Percentiles rank a stretch among this genome's conserved stretches.
These are phyloP conservation scores for Polydrusus tereticollis DNA, from an alignment of 2,888 invertebrate genomes.

Conservation along the genomic window DNA sequence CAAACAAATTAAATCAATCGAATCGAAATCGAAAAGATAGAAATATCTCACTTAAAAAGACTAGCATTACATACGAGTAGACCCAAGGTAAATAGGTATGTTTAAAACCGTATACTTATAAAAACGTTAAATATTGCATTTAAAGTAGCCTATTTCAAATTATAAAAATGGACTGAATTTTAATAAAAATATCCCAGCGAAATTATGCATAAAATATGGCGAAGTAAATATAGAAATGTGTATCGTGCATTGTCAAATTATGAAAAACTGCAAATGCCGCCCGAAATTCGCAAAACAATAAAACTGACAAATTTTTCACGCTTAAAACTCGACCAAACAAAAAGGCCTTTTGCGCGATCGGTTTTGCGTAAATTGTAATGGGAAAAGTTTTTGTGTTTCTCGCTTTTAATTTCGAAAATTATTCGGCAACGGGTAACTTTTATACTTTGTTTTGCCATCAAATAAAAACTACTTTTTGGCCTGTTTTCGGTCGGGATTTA, in stretches of 20 bases:
- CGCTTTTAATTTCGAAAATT: conserved; percentile 32
- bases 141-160: no score
- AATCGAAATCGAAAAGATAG: no score
- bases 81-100: no score
- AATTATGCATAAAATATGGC: no score
- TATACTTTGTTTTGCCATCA: background rate
- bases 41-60: no score
- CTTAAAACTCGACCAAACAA: background rate
- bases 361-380: conserved; percentile 29
- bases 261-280: background rate
- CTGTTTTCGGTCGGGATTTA: background rate
- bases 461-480: conserved; percentile 10
- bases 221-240: background rate
- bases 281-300: background rate
- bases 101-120: no score
- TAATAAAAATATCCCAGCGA: no score
- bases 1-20: no score
- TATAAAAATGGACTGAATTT: no score
- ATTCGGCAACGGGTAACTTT: conserved; percentile 4
- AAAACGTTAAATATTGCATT: no score
- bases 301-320: background rate
- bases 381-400: conserved; percentile 27
- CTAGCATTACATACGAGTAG: no score
- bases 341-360: conserved; percentile 7
- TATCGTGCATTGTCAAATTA: background rate